Percentiles rank a stretch among this genome's conserved stretches.
phyloP scores from a whole-genome alignment of 2,888 invertebrate species.

The Epistrophe eligans region DNA sequence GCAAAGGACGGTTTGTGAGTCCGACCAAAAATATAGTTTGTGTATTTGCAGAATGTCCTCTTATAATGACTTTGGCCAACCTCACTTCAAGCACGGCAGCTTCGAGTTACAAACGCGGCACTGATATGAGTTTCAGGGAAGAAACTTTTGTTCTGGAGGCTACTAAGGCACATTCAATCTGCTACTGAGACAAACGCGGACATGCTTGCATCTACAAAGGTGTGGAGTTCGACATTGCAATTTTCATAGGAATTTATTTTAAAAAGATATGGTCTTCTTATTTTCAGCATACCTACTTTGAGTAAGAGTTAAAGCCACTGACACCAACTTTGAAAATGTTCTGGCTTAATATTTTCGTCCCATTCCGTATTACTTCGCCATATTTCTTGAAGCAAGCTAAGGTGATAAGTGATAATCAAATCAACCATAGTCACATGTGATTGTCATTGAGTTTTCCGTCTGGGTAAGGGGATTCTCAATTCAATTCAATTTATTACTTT shows the following conservation, averaged over 20 bases:
- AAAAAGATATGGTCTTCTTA: background rate
- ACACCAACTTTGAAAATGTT: conserved; percentile 67
- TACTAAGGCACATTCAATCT: conserved; percentile 34
- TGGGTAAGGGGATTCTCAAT: too few species aligned
- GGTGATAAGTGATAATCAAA: too few species aligned
- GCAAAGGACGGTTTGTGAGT: conserved; percentile 2
- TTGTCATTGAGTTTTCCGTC: too few species aligned
- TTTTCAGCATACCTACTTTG: conserved; percentile 13
- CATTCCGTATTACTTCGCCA: conserved; percentile 29
- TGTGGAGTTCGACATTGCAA: conserved; percentile 24
- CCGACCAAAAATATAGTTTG: conserved; percentile 17
- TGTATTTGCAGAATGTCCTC: conserved; percentile 33
- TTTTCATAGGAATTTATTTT: conserved; percentile 63
- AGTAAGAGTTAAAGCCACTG: conserved; percentile 73
- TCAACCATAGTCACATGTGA: too few species aligned
- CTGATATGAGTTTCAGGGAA: conserved; percentile 19
- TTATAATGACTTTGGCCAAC: background rate
- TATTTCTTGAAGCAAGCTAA: conserved; percentile 78
- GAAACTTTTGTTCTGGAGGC: conserved; percentile 26
- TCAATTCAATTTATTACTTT: too few species aligned
- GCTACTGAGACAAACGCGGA: conserved; percentile 22
- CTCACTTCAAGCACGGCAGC: conserved; percentile 34
- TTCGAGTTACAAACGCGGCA: conserved; percentile 21
- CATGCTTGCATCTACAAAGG: conserved; percentile 32
- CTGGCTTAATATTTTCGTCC: conserved; percentile 17